Evolutionary conservation across 2,888 invertebrate genomes (phyloP).

Genomic region (Melieria picta): DNA sequence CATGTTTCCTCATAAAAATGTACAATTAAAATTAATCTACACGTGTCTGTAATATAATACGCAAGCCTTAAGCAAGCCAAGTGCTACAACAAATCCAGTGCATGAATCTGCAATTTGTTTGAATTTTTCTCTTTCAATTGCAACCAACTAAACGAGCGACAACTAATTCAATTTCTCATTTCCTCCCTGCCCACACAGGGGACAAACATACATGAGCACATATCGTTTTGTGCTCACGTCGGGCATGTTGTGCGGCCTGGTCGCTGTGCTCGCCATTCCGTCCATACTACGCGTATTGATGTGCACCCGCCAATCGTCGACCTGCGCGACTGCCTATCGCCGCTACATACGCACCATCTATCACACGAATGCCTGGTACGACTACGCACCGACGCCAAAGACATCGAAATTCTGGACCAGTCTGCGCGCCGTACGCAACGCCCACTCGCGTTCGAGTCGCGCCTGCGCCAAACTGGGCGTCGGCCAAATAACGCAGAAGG

Average conservation of each 20-base stretch:
- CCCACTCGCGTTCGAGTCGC: slow-evolving; percentile 74
- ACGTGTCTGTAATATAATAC: too few species aligned
- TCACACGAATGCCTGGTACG: slow-evolving; percentile 83
- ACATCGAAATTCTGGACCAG: slow-evolving; percentile 75
- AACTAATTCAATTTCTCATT: not conserved
- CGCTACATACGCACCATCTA: slow-evolving; percentile 83
- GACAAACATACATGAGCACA: slow-evolving; percentile 76
- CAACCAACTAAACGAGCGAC: not conserved
- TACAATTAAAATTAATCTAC: too few species aligned
- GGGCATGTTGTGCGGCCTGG: slow-evolving; percentile 79
- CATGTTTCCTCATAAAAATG: too few species aligned
- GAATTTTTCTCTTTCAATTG: too few species aligned
- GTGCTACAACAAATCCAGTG: not conserved
- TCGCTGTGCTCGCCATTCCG: slow-evolving; percentile 79
- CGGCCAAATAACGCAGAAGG: slow-evolving; percentile 79
- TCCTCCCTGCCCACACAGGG: slow-evolving; percentile 68
- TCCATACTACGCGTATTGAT: slow-evolving; percentile 78
- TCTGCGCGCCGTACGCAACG: slow-evolving; percentile 72
- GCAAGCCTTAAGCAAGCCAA: not conserved
- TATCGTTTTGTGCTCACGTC: slow-evolving; percentile 77
- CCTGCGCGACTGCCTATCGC: slow-evolving; percentile 74
- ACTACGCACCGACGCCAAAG: slow-evolving; percentile 57
- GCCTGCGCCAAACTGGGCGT: slow-evolving; percentile 66
- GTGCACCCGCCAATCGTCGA: slow-evolving; percentile 77
- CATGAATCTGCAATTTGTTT: slow-evolving; percentile 7